Conservation (phyloP, 1,140 invertebrate species). For the Aphelinus atriplicis region DNA sequence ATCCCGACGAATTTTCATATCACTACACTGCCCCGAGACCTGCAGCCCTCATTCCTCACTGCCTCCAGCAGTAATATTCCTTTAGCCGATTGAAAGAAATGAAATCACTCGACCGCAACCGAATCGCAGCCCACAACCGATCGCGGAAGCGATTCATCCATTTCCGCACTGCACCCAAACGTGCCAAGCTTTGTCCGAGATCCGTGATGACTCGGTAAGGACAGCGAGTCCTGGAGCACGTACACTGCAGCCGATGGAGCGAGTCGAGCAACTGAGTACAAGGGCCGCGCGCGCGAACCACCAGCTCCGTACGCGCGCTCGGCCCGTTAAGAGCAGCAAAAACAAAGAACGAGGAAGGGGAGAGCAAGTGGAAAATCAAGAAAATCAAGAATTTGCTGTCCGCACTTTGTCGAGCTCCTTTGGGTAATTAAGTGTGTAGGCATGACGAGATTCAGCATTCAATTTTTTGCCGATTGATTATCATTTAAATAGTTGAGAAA, state of each 20-base stretch:
- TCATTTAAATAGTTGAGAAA: too few species aligned
- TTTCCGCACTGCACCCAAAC: too few species aligned
- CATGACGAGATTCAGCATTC: too few species aligned
- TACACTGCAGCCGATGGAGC: slow-evolving; percentile 12
- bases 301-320: too few species aligned
- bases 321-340: too few species aligned
- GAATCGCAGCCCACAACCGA: background rate
- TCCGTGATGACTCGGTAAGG: background rate
- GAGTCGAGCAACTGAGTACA: slow-evolving; percentile 19
- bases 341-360: background rate
- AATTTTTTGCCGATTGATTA: too few species aligned
- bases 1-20: background rate
- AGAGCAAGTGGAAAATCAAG: slow-evolving; percentile 2
- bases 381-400: background rate
- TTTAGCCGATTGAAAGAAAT: too few species aligned
- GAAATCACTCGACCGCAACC: background rate
- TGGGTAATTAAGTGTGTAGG: too few species aligned
- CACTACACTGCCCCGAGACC: background rate
- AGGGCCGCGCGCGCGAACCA: slow-evolving; percentile 7
- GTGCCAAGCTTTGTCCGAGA: too few species aligned
- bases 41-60: background rate
- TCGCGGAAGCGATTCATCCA: background rate
- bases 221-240: background rate
- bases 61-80: too few species aligned
- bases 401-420: background rate